Base-by-base conservation (phyloP, 2,888 invertebrate species). In the Spisula subtruncata region DNA sequence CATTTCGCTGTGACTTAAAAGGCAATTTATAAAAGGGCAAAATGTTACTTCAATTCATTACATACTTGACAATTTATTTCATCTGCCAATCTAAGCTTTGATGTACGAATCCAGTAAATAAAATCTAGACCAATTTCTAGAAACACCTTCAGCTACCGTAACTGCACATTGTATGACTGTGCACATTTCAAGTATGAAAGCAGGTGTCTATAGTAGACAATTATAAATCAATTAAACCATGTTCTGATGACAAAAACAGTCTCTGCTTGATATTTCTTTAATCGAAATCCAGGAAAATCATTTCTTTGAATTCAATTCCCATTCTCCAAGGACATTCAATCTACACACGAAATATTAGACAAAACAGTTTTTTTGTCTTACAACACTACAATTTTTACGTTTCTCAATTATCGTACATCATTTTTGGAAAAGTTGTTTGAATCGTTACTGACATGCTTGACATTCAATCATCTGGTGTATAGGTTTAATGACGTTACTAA, bases 1-100 rank as follows among this genome's bases (percentile, higher is more conserved):
- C 60, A 83, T 83, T 83, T 83, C 20, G 60, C 25, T 81, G 48
- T 20, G 48, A 46, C 81, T 81, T 66, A 66, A 66, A 66, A 66
- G 60, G 60, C 60, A 66, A 66, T 66, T 66, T 66, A 66, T 66
- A 66, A 66, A 66, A 41, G 12, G 60, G 60, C 60, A 66, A 66
- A 51, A 66, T 66, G 60, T 66, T 66, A 66, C 60, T 66, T 66
- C 25, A 66, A 66, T 66, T 66, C 60, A 66, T 66, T 66, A 66
- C 60, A 25, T 66, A 66, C 60, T 66, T 25, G 60, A 66, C 60
- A 66, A 25, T n/a, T 66, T 66, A 66, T 66, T 66, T 66, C 60
- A 66, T 66, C 60, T 66, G 25, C 25, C 60, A 66, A 25, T 25
- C 25, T 66, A 41, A 66, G 12, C 60, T 25, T 60, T 60, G 60